Evolutionary conservation across 1,140 invertebrate species (phyloP).

Genomic region (Drosophila biarmipes): DNA sequence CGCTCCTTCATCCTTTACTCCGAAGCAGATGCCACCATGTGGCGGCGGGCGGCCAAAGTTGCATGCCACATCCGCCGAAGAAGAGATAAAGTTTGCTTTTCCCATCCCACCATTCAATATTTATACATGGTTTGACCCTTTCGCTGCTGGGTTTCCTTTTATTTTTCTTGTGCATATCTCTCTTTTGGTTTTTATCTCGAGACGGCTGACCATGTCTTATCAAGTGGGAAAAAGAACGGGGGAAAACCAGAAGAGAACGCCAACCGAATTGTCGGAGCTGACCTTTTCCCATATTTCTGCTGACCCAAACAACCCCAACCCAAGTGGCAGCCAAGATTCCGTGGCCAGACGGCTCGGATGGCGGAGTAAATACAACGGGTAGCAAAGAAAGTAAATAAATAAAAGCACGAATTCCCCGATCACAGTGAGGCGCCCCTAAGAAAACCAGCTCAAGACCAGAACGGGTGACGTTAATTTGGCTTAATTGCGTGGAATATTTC

Average conservation of each 20-base stretch:
- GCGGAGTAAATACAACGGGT: constrained; percentile 12
- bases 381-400: constrained; percentile 48
- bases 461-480: constrained; percentile 21
- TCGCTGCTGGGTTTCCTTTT: constrained; percentile 26
- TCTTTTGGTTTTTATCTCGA: constrained; percentile 31
- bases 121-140: constrained; percentile 57
- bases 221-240: constrained; percentile 23
- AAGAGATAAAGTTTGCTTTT: constrained; percentile 47
- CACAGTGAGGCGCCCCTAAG: constrained; percentile 12
- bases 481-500: constrained; percentile 24
- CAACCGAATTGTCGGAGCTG: constrained; percentile 49
- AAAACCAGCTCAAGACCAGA: constrained; percentile 17
- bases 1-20: constrained; percentile 28
- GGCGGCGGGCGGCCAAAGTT: constrained; percentile 44
- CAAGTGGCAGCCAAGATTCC: constrained; percentile 34
- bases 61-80: constrained; percentile 24
- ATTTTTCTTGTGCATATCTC: constrained; percentile 22
- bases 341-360: constrained; percentile 29
- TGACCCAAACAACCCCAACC: constrained; percentile 50
- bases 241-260: constrained; percentile 16
- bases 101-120: constrained; percentile 20
- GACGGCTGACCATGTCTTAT: constrained; percentile 33
- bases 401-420: constrained; percentile 38
- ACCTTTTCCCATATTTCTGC: constrained; percentile 68
- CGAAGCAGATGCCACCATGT: constrained; percentile 66